These are phyloP conservation scores for Tetrao urogallus DNA, from an alignment of 2,113 vertebrate genomes.

Conservation along the genomic window DNA sequence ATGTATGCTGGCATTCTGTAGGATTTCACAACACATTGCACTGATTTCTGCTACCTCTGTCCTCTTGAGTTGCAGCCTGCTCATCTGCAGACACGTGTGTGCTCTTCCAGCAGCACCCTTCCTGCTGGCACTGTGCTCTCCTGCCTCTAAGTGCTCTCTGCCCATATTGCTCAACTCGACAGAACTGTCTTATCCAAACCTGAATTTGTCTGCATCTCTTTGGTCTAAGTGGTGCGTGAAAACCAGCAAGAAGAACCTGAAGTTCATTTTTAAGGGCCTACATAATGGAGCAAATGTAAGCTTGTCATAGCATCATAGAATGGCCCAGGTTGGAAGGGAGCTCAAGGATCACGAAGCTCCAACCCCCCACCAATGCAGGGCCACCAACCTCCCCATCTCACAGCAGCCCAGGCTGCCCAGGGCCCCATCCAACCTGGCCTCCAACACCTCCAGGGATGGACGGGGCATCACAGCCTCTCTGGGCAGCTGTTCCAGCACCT, in stretches of 20 bases:
- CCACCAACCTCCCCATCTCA: too few species aligned
- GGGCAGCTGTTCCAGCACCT: neutral
- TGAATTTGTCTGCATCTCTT: neutral
- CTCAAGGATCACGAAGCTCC: too few species aligned
- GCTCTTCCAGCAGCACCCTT: neutral
- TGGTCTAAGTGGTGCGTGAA: rapidly evolving
- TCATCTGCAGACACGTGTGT: neutral
- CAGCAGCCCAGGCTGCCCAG: too few species aligned
- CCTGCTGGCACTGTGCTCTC: neutral
- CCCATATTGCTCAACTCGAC: rapidly evolving
- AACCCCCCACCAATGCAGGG: too few species aligned
- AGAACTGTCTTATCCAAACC: neutral
- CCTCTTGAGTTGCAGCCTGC: neutral
- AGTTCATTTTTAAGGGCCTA: neutral
- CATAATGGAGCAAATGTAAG: neutral
- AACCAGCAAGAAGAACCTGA: neutral
- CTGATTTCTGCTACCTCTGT: neutral
- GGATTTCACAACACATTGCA: rapidly evolving
- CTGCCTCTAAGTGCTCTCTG: neutral
- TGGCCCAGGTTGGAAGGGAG: too few species aligned
- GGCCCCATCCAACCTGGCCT: too few species aligned
- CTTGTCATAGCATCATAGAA: neutral
- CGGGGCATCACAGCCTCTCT: neutral
- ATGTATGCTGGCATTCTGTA: neutral
- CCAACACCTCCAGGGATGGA: too few species aligned